These are phyloP conservation scores for Lasioglossum vierecki DNA, from an alignment of 2,888 invertebrate genomes.

Conservation along the genomic window DNA sequence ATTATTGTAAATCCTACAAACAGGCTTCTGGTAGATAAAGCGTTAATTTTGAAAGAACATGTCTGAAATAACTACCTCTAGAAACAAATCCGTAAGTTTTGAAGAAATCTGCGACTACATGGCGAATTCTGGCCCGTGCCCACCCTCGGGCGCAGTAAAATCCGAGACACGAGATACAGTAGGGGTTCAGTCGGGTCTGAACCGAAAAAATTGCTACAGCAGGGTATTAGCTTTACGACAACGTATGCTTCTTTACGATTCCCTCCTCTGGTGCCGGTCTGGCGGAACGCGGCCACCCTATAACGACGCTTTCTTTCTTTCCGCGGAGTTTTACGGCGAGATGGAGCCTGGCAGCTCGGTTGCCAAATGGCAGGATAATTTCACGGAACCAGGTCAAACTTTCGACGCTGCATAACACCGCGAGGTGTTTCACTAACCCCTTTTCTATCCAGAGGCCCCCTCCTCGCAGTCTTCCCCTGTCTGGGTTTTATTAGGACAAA, in stretches of 20 bases:
- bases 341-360: constrained; percentile 30
- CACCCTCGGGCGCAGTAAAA: constrained; percentile 27
- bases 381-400: constrained; percentile 55
- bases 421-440: constrained; percentile 21
- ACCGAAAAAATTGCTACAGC: constrained; percentile 10
- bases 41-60: not conserved
- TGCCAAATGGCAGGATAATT: constrained; percentile 53
- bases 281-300: constrained; percentile 7
- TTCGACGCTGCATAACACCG: constrained; percentile 25
- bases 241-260: constrained; percentile 51
- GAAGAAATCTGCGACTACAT: not conserved
- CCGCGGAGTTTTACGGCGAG: constrained; percentile 36
- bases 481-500: constrained; percentile 31
- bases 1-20: no score
- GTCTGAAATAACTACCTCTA: not conserved
- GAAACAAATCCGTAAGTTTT: not conserved
- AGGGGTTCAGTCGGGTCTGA: constrained; percentile 7
- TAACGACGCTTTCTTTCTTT: constrained; percentile 27
- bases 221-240: constrained; percentile 34
- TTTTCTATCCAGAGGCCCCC: not conserved
- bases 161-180: constrained; percentile 14
- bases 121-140: not conserved
- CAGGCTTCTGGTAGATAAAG: not conserved
- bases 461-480: constrained; percentile 4
- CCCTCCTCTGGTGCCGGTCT: constrained; percentile 13